Evolutionary conservation across 2,888 invertebrate species (phyloP), one percentile per base, ranked within the genome.

Genomic region (Himalopsyche kuldschensis): DNA sequence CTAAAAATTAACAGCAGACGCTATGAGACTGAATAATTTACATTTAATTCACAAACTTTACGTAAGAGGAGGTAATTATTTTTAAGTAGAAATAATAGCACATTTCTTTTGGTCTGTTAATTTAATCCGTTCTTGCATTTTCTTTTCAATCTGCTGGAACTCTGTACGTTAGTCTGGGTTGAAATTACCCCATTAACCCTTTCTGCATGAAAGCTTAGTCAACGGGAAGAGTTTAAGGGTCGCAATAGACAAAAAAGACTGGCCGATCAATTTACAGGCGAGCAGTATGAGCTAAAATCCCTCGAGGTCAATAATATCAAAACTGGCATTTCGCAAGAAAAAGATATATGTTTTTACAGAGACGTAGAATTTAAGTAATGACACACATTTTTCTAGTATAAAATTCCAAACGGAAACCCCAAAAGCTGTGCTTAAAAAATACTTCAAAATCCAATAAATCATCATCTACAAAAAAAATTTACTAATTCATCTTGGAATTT

Each of bases 121-220:
- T 48, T 48, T 48, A 4, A 48, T 48, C 2, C 48, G 48, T 20
- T 48, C n/a, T 48, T 48, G 48, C 48, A n/a, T 48, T 48, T 48
- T 48, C n/a, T n/a, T 48, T 48, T 48, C 48, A 48, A 48, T n/a
- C 48, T 48, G n/a, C n/a, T 48, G 48, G 48, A 48, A 6, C 48
- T 48, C 48, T 48, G 48, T 48, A 48, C 48, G 48, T 48, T 63
- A 31, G 27, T 46, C 27, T 30, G 79, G 48, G 15, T 46, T 46
- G 55, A 20, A 79, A 79, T 79, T 79, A 63, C 63, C 79, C 79
- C 79, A 79, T 79, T 79, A 79, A 47, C 79, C 48, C 79, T 55
- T 79, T 79, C 30, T 46, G 79, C 55, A 31, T 10, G 48, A n/a
- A 48, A 48, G 48, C 48, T 48, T 48, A 48, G 48, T 48, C 48